These are phyloP conservation scores for Chaitophorus viminalis DNA, from an alignment of 2,888 invertebrate species.

Conservation along the genomic window DNA sequence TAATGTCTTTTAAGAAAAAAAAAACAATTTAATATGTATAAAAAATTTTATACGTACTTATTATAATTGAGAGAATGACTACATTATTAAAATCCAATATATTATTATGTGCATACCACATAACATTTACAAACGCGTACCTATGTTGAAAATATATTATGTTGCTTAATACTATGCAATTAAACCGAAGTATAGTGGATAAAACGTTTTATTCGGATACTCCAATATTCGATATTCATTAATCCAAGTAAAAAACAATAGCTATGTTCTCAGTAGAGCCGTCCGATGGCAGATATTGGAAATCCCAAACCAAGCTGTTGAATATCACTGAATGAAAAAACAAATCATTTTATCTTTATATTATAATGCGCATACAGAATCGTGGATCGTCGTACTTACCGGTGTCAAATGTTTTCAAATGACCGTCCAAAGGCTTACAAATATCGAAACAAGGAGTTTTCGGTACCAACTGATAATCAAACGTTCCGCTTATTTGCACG, in stretches of 20 bases:
- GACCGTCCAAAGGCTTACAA: constrained; percentile 14
- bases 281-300: constrained; percentile 40
- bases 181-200: background rate
- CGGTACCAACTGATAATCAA: constrained; percentile 27
- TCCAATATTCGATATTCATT: background rate
- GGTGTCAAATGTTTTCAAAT: constrained; percentile 7
- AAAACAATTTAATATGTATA: no score
- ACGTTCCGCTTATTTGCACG: constrained; percentile 24
- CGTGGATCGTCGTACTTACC: constrained; percentile 19
- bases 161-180: no score
- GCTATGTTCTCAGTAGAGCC: constrained; percentile 27
- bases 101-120: no score
- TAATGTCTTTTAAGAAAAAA: no score
- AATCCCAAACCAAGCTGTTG: constrained; percentile 49
- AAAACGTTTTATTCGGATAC: background rate
- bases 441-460: constrained; percentile 24
- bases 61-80: no score
- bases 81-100: no score
- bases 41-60: no score
- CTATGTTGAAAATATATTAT: no score
- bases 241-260: constrained; percentile 42
- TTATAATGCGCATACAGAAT: background rate
- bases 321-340: constrained; percentile 43
- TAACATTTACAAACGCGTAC: no score
- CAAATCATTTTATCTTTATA: background rate